phyloP scores from a whole-genome alignment of 2,797 vertebrate species.

The Hoplostethus mediterraneus region DNA sequence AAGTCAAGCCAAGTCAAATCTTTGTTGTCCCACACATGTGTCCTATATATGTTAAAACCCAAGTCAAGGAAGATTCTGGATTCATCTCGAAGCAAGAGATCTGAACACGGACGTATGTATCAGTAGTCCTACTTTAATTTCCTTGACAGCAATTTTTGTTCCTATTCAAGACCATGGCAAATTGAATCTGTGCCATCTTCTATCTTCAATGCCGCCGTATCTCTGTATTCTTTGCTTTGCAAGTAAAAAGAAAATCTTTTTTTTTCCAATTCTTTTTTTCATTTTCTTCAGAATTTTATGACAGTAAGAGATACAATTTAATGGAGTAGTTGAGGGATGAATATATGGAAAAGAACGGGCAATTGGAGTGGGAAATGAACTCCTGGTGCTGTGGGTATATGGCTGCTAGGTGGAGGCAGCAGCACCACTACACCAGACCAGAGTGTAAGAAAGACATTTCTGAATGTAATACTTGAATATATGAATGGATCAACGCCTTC shows the following conservation, averaged over 20 bases:
- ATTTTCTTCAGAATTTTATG: constrained; percentile 39
- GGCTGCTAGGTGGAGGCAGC: constrained; percentile 22
- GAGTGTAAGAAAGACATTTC: constrained; percentile 35
- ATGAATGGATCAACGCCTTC: constrained; percentile 14
- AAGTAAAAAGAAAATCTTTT: constrained; percentile 1
- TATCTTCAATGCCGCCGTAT: not conserved
- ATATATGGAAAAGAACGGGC: constrained; percentile 38
- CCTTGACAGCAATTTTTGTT: not conserved
- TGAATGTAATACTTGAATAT: constrained; percentile 23
- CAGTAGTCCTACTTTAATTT: too few relatives aligned
- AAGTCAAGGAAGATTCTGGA: not conserved
- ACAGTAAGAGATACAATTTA: constrained; percentile 2
- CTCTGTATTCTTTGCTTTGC: constrained; percentile 9
- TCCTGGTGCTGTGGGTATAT: constrained; percentile 39
- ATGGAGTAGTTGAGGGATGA: constrained; percentile 16
- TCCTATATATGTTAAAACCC: too few relatives aligned
- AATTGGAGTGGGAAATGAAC: constrained; percentile 28
- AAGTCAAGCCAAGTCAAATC: not conserved
- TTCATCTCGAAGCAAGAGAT: not conserved
- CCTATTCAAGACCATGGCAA: not conserved
- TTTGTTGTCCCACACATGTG: too few relatives aligned
- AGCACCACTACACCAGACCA: not conserved
- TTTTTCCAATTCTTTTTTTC: constrained; percentile 20
- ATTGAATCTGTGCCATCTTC: constrained; percentile 9
- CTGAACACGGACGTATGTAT: not conserved